Conservation (phyloP, 2,888 invertebrate genomes). For the Zaprionus bogoriensis region DNA sequence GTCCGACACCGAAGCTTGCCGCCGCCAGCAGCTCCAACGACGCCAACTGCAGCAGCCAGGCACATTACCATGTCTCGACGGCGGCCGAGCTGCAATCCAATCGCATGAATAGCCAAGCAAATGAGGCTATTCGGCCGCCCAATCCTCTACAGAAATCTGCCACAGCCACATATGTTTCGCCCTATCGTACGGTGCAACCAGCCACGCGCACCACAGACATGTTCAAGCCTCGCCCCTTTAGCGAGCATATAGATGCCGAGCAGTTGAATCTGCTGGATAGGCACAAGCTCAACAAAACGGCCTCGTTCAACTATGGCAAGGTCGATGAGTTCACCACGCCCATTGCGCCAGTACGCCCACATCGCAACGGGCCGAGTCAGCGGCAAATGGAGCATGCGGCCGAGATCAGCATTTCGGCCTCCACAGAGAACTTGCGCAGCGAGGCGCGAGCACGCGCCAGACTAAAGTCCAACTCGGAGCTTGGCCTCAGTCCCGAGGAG, state of each 20-base stretch:
- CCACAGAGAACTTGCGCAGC: slow-evolving; percentile 86
- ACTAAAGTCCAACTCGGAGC: slow-evolving; percentile 88
- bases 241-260: slow-evolving; percentile 78
- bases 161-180: slow-evolving; percentile 72
- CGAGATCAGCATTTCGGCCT: slow-evolving; percentile 56
- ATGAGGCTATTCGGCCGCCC: slow-evolving; percentile 43
- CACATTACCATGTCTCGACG: slow-evolving; percentile 80
- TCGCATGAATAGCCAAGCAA: slow-evolving; percentile 24
- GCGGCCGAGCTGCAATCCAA: slow-evolving; percentile 52
- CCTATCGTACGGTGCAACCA: slow-evolving; percentile 63
- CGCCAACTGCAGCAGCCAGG: slow-evolving; percentile 80
- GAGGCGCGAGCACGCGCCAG: slow-evolving; percentile 87
- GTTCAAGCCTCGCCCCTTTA: slow-evolving; percentile 80
- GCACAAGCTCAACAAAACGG: slow-evolving; percentile 80
- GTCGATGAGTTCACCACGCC: slow-evolving; percentile 42
- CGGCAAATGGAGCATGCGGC: slow-evolving; percentile 3
- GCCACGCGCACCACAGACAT: slow-evolving; percentile 51
- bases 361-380: slow-evolving; percentile 23
- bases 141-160: slow-evolving; percentile 71
- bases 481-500: slow-evolving; percentile 89
- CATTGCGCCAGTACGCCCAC: slow-evolving; percentile 44
- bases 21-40: slow-evolving; percentile 74
- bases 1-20: slow-evolving; percentile 80
- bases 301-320: slow-evolving; percentile 79
- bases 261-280: slow-evolving; percentile 64